phyloP scores from a whole-genome alignment of 1,140 invertebrate species.

The Drosophila navojoa region DNA sequence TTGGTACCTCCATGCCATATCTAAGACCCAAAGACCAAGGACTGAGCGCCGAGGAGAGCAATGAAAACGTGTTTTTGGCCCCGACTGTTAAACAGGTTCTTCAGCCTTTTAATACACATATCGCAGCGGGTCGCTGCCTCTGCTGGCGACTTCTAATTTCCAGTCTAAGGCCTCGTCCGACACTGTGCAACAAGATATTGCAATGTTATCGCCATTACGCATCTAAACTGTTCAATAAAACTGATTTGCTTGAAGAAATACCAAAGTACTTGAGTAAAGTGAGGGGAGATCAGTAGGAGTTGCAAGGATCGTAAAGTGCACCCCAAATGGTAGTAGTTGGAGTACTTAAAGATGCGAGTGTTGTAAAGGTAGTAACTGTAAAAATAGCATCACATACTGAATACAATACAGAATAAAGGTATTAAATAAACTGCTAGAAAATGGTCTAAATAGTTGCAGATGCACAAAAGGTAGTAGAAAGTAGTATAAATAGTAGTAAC shows the following conservation, averaged over 20 bases:
- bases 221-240: too few relatives aligned
- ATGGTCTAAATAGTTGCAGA: too few relatives aligned
- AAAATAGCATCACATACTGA: too few relatives aligned
- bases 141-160: conserved; percentile 26
- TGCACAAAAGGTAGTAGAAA: too few relatives aligned
- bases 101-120: background rate
- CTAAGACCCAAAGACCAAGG: conserved; percentile 28
- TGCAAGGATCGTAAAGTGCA: too few relatives aligned
- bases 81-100: conserved; percentile 24
- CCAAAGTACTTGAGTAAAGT: too few relatives aligned
- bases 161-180: background rate
- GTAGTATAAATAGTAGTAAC: background rate
- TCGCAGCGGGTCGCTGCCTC: background rate
- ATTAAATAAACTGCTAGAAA: too few relatives aligned
- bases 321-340: background rate
- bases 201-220: background rate
- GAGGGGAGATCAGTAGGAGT: too few relatives aligned
- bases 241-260: too few relatives aligned
- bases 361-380: background rate
- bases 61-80: conserved; percentile 8
- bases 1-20: conserved; percentile 5
- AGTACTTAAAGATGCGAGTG: too few relatives aligned
- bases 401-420: too few relatives aligned
- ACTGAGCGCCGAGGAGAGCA: background rate
- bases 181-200: conserved; percentile 7